These are phyloP conservation scores for Neosilurus hyrtlii DNA, from an alignment of 2,797 vertebrate species.

Conservation along the genomic window DNA sequence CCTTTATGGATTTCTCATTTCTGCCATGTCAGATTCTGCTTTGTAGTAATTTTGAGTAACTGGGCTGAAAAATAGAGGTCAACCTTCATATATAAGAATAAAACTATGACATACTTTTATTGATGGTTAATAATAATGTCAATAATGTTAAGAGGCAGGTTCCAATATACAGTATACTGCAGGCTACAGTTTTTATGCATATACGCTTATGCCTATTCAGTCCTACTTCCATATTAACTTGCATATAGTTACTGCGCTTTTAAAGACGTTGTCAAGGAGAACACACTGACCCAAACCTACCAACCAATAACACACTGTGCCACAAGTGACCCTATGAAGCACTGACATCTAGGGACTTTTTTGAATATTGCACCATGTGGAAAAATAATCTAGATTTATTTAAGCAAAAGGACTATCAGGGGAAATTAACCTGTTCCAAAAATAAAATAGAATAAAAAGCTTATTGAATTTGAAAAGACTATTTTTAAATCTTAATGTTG, in stretches of 20 bases:
- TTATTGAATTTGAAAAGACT: not conserved
- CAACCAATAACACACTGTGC: not conserved
- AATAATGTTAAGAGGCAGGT: not conserved
- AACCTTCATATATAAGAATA: not conserved
- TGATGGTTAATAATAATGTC: not conserved
- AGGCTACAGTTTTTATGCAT: not conserved
- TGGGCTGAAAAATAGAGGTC: not conserved
- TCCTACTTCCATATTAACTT: not conserved
- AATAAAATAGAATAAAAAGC: too few species aligned
- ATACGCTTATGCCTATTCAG: not conserved
- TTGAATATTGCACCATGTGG: constrained; percentile 22
- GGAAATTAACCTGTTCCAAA: not conserved
- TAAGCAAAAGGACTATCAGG: not conserved
- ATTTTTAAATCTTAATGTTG: constrained; percentile 15
- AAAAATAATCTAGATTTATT: not conserved
- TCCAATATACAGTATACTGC: not conserved
- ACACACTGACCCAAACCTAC: not conserved
- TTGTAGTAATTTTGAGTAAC: not conserved
- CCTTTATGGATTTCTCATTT: constrained; percentile 33
- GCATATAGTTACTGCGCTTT: not conserved
- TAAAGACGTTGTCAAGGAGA: not conserved
- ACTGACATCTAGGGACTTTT: constrained; percentile 53
- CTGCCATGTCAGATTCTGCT: not conserved
- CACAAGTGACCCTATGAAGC: constrained; percentile 22
- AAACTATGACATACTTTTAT: not conserved